Conservation (phyloP, 2,888 invertebrate species). For the Aelia acuminata region DNA sequence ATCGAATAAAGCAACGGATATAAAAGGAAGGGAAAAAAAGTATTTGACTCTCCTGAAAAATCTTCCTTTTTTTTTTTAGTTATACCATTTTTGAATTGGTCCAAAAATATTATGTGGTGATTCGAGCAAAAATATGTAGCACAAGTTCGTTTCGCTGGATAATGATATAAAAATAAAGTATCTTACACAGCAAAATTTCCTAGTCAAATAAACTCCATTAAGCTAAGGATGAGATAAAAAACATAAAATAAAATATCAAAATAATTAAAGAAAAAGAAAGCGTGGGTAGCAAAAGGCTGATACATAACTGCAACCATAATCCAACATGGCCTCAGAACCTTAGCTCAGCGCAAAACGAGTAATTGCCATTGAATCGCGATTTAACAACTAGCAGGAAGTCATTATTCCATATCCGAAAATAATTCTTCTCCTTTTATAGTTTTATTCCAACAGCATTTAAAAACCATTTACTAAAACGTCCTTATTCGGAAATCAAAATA, state of each 20-base stretch:
- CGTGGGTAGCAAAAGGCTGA: not conserved
- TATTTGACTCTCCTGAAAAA: no score
- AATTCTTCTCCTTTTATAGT: not conserved
- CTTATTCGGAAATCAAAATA: no score
- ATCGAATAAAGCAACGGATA: no score
- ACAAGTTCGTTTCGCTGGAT: no score
- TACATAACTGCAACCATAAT: not conserved
- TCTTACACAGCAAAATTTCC: no score
- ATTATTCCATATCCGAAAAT: not conserved
- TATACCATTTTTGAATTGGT: no score
- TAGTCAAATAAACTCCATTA: not conserved
- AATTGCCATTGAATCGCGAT: constrained; percentile 1
- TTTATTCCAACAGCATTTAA: not conserved
- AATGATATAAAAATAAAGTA: no score
- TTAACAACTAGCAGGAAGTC: not conserved
- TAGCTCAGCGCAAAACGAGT: not conserved
- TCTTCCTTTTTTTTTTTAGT: no score
- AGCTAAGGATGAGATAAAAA: not conserved
- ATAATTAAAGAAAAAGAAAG: not conserved
- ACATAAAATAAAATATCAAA: not conserved
- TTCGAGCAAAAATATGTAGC: no score
- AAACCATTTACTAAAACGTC: not conserved
- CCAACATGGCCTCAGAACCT: not conserved
- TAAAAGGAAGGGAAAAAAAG: no score
- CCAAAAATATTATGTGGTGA: no score